Conservation (phyloP, 2,113 vertebrate genomes). For the Xiphophorus couchianus region DNA sequence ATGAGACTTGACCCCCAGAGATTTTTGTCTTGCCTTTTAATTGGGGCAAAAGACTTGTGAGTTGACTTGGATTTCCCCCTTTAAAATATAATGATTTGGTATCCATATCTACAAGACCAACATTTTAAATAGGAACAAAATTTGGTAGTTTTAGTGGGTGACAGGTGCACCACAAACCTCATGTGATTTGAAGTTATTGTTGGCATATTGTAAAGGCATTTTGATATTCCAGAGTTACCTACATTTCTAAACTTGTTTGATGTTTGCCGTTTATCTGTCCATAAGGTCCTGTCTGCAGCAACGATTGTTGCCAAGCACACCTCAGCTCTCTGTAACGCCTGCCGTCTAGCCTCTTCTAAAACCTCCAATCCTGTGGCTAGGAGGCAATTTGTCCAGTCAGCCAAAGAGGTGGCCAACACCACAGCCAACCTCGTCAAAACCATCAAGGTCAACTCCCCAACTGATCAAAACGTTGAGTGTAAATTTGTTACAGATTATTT, state of each 20-base stretch:
- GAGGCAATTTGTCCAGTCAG: slow-evolving; percentile 98
- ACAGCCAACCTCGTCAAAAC: slow-evolving; percentile 99
- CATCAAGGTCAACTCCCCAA: slow-evolving; percentile 89
- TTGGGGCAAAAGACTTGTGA: neutral
- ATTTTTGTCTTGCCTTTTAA: too few species aligned
- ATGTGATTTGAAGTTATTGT: neutral
- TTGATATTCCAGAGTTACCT: neutral
- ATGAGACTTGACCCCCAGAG: too few species aligned
- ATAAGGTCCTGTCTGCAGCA: slow-evolving; percentile 94
- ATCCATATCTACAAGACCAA: neutral
- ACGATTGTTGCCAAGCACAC: slow-evolving; percentile 99
- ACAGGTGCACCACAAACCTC: neutral
- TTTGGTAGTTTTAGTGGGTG: neutral
- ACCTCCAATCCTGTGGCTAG: slow-evolving; percentile 96
- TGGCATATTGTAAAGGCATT: neutral
- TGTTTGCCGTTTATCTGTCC: slow-evolving; percentile 11
- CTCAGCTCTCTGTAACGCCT: slow-evolving; percentile 96
- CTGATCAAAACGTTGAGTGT: slow-evolving; percentile 78
- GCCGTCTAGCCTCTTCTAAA: slow-evolving; percentile 96
- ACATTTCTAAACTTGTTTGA: slow-evolving; percentile 17
- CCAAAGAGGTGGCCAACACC: slow-evolving; percentile 99
- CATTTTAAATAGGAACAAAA: neutral
- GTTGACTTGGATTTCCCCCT: neutral
- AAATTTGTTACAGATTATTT: slow-evolving; percentile 61
- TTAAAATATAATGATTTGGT: neutral